Evolutionary conservation across 2,888 invertebrate genomes (phyloP).

Genomic region (Augiades crinisus): DNA sequence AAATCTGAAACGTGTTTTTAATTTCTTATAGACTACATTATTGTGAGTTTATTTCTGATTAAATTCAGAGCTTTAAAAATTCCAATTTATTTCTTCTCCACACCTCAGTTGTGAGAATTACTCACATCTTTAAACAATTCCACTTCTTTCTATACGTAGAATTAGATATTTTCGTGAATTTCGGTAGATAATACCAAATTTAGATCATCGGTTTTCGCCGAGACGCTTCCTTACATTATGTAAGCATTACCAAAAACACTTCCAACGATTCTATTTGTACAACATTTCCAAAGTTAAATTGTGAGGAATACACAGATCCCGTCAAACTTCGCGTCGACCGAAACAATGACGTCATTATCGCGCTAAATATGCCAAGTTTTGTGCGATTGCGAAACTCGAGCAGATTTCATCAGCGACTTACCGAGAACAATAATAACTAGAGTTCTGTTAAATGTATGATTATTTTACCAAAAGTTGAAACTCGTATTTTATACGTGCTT

Average conservation of each 20-base stretch:
- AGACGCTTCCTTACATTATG: too few relatives aligned
- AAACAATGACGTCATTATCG: conserved; percentile 19
- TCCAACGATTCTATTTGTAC: neutral
- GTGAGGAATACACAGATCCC: neutral
- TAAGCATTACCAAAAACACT: neutral
- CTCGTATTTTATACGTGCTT: neutral
- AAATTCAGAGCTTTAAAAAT: too few relatives aligned
- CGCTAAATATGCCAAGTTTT: conserved; percentile 18
- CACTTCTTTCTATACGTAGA: too few relatives aligned
- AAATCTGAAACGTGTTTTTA: too few relatives aligned
- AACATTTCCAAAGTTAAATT: conserved; percentile 5
- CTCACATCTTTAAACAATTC: too few relatives aligned
- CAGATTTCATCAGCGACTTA: conserved; percentile 10
- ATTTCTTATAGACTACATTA: too few relatives aligned
- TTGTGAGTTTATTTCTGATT: too few relatives aligned
- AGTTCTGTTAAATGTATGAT: neutral
- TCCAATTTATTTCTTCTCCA: too few relatives aligned
- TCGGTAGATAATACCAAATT: too few relatives aligned
- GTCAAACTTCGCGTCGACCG: conserved; percentile 1
- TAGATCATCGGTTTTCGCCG: too few relatives aligned
- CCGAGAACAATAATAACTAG: conserved; percentile 8
- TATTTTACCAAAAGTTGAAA: conserved; percentile 6
- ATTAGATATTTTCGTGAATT: too few relatives aligned
- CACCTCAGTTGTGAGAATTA: too few relatives aligned
- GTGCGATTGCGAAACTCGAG: conserved; percentile 3